Base-by-base conservation (phyloP, 1,140 invertebrate species). In the Brevipalpus yothersi region DNA sequence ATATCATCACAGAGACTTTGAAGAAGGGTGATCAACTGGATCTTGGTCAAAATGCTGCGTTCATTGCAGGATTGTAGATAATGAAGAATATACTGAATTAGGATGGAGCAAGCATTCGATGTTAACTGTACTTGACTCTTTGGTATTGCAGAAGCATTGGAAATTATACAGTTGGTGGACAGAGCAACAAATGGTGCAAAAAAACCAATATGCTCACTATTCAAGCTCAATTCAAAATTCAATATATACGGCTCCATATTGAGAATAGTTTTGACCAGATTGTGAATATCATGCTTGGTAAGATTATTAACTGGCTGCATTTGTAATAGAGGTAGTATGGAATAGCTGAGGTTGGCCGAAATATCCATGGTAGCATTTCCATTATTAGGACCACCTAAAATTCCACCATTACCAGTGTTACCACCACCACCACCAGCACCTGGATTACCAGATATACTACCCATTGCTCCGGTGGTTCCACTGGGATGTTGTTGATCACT, bases 151-250 rank as follows among this genome's bases (percentile, higher is more conserved):
- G 72, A 75, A 61, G 78, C 77, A 73, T 78, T 78, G 62, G 73
- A 73, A 69, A 80, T 79, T 62, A 87, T 77, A 66, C 81, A 83
- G 72, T 85, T 81, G 13, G 82, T 78, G 58, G 81, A 77, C 63
- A 86, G 69, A 21, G 81, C 78, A 64, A 80, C 79, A 72, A 84
- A 83, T 8, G 81, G 78, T 58, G 80, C 80, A 67, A 83, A 86
- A 72, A 86, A 86, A 42, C 76, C 75, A 65, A 80, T 80, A 72
- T 80, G 80, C 63, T 80, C 77, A 65, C 81, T 80, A 65, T 82
- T 81, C 70, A 84, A 81, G 43, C 78, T 75, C 41, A 80, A 69
- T 5, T 19, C 45, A 21, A 21, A 42, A 42, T 58, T 47, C 7
- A 42, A n/a, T 19, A 41, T 58, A 47, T 15, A 45, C n/a, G 11